These are phyloP conservation scores for Meandrina meandrites DNA, from an alignment of 92 coral and sea anemone genomes.

Conservation along the genomic window DNA sequence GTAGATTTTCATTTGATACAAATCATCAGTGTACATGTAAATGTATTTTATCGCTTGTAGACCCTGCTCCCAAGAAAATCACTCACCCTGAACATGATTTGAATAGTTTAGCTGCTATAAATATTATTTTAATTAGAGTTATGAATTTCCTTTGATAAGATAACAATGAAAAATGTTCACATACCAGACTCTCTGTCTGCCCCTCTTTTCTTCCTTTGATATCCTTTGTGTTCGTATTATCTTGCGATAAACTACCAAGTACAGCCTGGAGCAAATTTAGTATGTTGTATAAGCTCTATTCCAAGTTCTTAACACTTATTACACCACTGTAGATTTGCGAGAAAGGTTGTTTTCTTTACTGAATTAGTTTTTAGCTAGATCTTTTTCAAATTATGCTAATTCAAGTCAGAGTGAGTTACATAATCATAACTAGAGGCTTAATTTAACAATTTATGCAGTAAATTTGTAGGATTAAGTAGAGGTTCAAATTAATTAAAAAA, in stretches of 20 bases:
- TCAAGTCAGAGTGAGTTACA: background rate
- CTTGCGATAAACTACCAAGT: background rate
- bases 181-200: background rate
- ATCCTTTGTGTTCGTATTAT: background rate
- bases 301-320: background rate
- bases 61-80: background rate
- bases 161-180: background rate
- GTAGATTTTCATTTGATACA: background rate
- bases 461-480: conserved; percentile 9
- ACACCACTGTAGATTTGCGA: background rate
- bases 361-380: background rate
- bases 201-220: background rate
- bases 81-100: background rate
- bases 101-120: background rate
- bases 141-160: conserved; percentile 4
- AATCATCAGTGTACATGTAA: background rate
- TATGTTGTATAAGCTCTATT: background rate
- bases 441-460: background rate
- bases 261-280: background rate
- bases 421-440: background rate
- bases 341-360: background rate
- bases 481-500: background rate
- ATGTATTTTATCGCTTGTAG: background rate
- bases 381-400: background rate
- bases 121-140: background rate